Base-by-base conservation (phyloP, 2,888 invertebrate genomes). In the Monochamus alternatus region DNA sequence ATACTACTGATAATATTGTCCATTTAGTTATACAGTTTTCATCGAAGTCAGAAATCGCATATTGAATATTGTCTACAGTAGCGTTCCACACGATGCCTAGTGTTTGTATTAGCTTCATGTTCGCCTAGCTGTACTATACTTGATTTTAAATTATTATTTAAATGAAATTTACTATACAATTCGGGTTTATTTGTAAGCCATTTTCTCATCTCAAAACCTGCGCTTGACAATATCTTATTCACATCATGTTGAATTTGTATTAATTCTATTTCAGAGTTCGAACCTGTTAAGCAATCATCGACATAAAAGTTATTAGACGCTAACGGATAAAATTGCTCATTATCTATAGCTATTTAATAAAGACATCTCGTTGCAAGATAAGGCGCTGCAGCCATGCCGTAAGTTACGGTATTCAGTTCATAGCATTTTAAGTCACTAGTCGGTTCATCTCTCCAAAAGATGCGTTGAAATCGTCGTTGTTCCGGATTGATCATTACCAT, bases 321-420 rank as follows among this genome's bases (percentile, higher is more conserved):
- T 22, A 38, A 30, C 5, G 81, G 78, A 74, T 66, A 71, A 12
- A 43, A 65, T n/a, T n/a, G 9, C 55, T 73, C 51, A 22, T 70
- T 63, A 30, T 80, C 75, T 22, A 64, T 32, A 3, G 75, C 80
- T 52, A 81, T 67, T 69, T 78, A 76, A 51, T 58, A 67, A n/a
- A 78, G 68, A 75, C 76, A 75, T 32, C 78, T 62, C 8, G 74
- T 64, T 14, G 75, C 81, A 1, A 84, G 63, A 65, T 81, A 80
- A 22, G 78, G 68, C n/a, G 83, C 58, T 22, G 81, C 74, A 0
- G 80, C 76, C 4, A 73, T 80, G 3, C 83, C 83, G 65, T 81
- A 82, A 78, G 52, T n/a, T n/a, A n/a, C n/a, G n/a, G n/a, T n/a
- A n/a, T n/a, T n/a, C n/a, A n/a, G n/a, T n/a, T n/a, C n/a, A n/a